Evolutionary conservation across 2,797 vertebrate genomes (phyloP).

Genomic region (Choloepus didactylus): DNA sequence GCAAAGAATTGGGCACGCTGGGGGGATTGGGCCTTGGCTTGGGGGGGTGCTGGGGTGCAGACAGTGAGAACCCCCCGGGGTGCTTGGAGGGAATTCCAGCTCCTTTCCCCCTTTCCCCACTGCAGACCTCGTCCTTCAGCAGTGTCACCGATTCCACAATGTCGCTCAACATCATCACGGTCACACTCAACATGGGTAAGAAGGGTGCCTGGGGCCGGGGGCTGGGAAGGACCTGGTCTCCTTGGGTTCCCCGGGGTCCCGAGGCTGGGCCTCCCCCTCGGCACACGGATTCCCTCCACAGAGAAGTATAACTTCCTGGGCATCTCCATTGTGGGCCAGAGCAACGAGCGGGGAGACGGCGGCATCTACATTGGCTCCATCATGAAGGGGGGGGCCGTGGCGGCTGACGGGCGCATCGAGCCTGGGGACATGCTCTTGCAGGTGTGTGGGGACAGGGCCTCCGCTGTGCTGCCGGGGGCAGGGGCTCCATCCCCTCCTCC

Average conservation of each 20-base stretch:
- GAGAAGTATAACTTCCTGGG: slow-evolving; percentile 97
- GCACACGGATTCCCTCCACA: slow-evolving; percentile 86
- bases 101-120: not conserved
- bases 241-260: not conserved
- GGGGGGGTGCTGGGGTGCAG: not conserved
- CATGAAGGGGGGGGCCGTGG: slow-evolving; percentile 97
- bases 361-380: slow-evolving; percentile 98
- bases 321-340: slow-evolving; percentile 96
- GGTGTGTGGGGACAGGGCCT: slow-evolving; percentile 85
- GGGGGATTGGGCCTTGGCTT: not conserved
- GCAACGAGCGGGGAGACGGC: slow-evolving; percentile 95
- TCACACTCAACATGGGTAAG: slow-evolving; percentile 97
- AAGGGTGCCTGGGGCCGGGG: not conserved
- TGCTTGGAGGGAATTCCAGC: not conserved
- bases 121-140: slow-evolving; percentile 95
- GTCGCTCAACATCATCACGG: slow-evolving; percentile 97
- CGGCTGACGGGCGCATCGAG: slow-evolving; percentile 95
- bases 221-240: not conserved
- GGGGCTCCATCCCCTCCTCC: not conserved
- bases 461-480: accelerated
- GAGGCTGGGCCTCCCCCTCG: not conserved
- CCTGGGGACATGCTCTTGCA: slow-evolving; percentile 98
- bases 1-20: not conserved
- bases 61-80: not conserved
- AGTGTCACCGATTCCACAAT: slow-evolving; percentile 97